phyloP scores from a whole-genome alignment of 2,888 invertebrate species.

The Dryococelus australis region DNA sequence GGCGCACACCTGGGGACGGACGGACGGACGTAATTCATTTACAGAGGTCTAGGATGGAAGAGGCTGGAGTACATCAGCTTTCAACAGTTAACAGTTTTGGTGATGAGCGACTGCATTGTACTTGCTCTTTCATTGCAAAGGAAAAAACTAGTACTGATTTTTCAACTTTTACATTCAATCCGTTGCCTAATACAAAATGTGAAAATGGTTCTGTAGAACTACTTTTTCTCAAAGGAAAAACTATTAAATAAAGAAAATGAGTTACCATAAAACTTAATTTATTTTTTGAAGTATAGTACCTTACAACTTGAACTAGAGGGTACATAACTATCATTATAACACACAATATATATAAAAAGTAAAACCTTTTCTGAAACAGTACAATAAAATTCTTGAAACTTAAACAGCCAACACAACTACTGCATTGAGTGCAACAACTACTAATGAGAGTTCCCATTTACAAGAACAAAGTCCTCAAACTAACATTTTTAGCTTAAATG shows the following conservation, averaged over 20 bases:
- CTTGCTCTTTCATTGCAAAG: too few relatives aligned
- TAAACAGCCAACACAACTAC: constrained; percentile 13
- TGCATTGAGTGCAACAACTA: constrained; percentile 13
- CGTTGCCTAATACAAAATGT: too few relatives aligned
- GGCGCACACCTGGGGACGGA: too few relatives aligned
- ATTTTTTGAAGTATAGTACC: neutral
- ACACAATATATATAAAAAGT: neutral
- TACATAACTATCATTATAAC: neutral
- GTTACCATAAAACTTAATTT: neutral
- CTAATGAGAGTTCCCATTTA: neutral
- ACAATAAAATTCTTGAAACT: constrained; percentile 25
- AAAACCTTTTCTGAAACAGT: constrained; percentile 13
- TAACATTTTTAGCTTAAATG: neutral
- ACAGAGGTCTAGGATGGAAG: too few relatives aligned
- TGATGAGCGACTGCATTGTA: too few relatives aligned
- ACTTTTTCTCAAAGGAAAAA: too few relatives aligned
- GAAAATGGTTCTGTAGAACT: too few relatives aligned
- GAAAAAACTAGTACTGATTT: too few relatives aligned
- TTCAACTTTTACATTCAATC: too few relatives aligned
- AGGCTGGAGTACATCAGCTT: too few relatives aligned
- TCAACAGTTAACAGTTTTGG: too few relatives aligned
- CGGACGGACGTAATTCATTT: too few relatives aligned
- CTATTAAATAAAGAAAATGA: neutral
- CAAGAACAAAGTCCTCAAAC: neutral
- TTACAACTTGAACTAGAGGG: neutral